Evolutionary conservation across 2,888 invertebrate species (phyloP).

Genomic region (Nomada fabriciana): DNA sequence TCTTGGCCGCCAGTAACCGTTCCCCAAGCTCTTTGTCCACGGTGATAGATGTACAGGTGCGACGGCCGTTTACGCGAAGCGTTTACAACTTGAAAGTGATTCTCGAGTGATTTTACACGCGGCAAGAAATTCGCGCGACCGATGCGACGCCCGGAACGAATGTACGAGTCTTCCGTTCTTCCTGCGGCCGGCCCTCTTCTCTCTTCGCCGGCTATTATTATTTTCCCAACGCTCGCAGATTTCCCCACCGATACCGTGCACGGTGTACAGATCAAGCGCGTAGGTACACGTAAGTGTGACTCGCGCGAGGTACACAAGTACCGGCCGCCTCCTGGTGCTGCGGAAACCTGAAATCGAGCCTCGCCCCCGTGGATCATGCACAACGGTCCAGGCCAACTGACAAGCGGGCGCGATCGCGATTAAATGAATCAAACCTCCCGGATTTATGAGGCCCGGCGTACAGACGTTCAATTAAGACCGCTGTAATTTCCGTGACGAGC

Average conservation of each 20-base stretch:
- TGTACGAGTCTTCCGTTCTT: slow-evolving; percentile 55
- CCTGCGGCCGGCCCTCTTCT: background rate
- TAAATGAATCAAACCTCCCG: slow-evolving; percentile 18
- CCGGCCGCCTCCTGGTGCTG: background rate
- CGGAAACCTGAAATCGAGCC: slow-evolving; percentile 27
- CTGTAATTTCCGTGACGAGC: slow-evolving; percentile 36
- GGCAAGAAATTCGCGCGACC: slow-evolving; percentile 59
- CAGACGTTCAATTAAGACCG: slow-evolving; percentile 61
- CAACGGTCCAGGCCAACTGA: slow-evolving; percentile 5
- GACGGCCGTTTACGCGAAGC: slow-evolving; percentile 61
- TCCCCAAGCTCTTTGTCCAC: slow-evolving; percentile 62
- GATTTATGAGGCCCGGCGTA: slow-evolving; percentile 33
- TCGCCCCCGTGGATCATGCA: slow-evolving; percentile 17
- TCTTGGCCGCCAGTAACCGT: slow-evolving; percentile 67
- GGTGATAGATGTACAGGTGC: slow-evolving; percentile 45
- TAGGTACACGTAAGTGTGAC: background rate
- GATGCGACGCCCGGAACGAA: slow-evolving; percentile 60
- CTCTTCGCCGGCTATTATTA: slow-evolving; percentile 21
- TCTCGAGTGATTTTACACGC: slow-evolving; percentile 63
- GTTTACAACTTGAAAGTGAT: slow-evolving; percentile 67
- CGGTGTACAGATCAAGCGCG: background rate
- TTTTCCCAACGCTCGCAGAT: slow-evolving; percentile 22
- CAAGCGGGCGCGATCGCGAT: slow-evolving; percentile 29
- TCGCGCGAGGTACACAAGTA: background rate
- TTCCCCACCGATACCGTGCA: slow-evolving; percentile 4